Conservation (phyloP, 92 coral and sea anemone genomes). For the Parazoanthus swiftii region DNA sequence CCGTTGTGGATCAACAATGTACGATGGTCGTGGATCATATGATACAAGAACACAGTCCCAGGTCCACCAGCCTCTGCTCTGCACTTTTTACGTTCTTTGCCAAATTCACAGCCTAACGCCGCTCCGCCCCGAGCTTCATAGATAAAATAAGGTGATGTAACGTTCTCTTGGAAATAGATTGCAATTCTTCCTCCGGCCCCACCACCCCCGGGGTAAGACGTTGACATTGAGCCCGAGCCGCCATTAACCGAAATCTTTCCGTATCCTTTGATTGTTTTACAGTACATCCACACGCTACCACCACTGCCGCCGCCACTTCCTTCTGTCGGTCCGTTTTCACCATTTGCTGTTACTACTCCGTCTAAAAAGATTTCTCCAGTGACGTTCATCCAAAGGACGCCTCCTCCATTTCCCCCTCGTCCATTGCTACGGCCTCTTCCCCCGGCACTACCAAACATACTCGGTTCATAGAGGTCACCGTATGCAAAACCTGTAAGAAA, state of each 20-base stretch:
- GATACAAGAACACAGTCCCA: too few species aligned
- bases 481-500: constrained; percentile 53
- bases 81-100: constrained; percentile 39
- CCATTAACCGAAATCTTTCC: constrained; percentile 70
- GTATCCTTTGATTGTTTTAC: constrained; percentile 65
- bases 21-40: too few species aligned
- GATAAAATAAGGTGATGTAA: constrained; percentile 65
- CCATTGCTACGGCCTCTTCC: constrained; percentile 47
- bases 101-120: constrained; percentile 55
- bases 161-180: constrained; percentile 62
- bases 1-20: too few species aligned
- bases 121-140: constrained; percentile 79
- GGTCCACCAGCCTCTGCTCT: constrained; percentile 74
- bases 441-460: constrained; percentile 68
- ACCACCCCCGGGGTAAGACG: constrained; percentile 60
- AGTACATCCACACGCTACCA: constrained; percentile 75
- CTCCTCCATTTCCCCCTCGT: constrained; percentile 79
- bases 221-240: constrained; percentile 54
- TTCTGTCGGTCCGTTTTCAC: constrained; percentile 50
- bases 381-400: constrained; percentile 71
- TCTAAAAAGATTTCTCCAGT: constrained; percentile 65
- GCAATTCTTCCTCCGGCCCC: constrained; percentile 80
- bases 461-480: constrained; percentile 71
- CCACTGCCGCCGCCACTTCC: constrained; percentile 86
- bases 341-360: constrained; percentile 65